Base-by-base conservation (phyloP, 1,140 invertebrate species). In the Drosophila bocki region DNA sequence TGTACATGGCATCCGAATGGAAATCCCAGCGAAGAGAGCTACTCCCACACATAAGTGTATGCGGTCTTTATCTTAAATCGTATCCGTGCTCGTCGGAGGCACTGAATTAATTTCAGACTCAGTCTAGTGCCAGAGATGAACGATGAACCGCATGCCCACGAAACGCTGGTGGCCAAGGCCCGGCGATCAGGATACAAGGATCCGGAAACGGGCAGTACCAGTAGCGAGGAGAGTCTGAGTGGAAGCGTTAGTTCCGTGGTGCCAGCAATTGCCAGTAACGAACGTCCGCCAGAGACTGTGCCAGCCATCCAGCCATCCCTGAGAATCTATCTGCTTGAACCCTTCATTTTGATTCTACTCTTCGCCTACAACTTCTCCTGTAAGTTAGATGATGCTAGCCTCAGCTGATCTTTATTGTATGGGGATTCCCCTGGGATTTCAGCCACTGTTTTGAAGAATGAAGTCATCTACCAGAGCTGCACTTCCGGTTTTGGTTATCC, bases 391-490 rank as follows among this genome's bases (percentile, higher is more conserved):
- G 6, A 22, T 13, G 9, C 29, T 3, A 37, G 1, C 4, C 41
- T 15, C 1, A 9, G 1, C 2, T 7, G 0, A 7, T 32, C n/a
- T n/a, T 29, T 26, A 17, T n/a, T 9, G 13, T 2, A 4, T 4
- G 12, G 13, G 19, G 13, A 22, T 35, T 37, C 44, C 15, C 9
- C 3, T 22, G 32, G 5, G 13, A 70, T 93, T 93, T 33, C 57
- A 95, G 95, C 93, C 33, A 93, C 93, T 35, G 84, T 95, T n/a
- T 77, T 93, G 2, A 93, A 93, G 41, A 94, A 95, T 76, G 88
- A 95, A 53, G 90, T 95, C 44, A 78, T 95, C 15, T 94, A 94
- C 75, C 93, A 93, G 69, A 94, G 94, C 12, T 95, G 95, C 79
- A 94, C 91, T 26, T 64, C 83, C 3, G 91, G 87, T 3, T 85